These are phyloP conservation scores for Megalopta genalis DNA, from an alignment of 1,140 invertebrate species.

Conservation along the genomic window DNA sequence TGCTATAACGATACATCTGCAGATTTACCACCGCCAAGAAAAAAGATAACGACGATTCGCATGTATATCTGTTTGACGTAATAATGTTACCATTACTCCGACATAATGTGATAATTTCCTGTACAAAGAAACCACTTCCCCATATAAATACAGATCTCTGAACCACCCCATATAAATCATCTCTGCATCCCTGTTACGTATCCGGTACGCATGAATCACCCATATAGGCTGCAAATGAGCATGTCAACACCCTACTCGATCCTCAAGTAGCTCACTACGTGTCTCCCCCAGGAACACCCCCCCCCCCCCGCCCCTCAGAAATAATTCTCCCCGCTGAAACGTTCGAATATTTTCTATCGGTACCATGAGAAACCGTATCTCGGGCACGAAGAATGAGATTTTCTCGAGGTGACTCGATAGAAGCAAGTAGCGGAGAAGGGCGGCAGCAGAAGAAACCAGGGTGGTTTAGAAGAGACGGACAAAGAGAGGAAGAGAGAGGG, in stretches of 20 bases:
- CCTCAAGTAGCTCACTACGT: conserved; percentile 2
- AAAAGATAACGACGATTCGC: background rate
- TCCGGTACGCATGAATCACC: background rate
- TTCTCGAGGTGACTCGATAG: background rate
- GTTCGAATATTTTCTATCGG: background rate
- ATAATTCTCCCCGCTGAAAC: background rate
- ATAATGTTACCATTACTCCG: background rate
- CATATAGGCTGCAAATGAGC: conserved; percentile 2
- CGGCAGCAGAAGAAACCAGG: conserved; percentile 15
- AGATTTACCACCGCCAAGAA: too few species aligned
- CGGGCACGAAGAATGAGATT: conserved; percentile 19
- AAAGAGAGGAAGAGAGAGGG: conserved; percentile 32
- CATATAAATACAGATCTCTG: background rate
- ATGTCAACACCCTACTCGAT: conserved; percentile 3
- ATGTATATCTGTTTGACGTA: background rate
- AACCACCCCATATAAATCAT: background rate
- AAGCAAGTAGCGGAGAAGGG: conserved; percentile 5
- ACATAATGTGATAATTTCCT: background rate
- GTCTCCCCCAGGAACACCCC: background rate
- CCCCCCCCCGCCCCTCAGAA: background rate
- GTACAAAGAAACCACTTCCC: background rate
- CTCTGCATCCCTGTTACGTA: background rate
- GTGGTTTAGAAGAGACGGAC: background rate
- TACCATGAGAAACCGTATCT: background rate
- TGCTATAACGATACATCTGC: too few species aligned